Conservation (phyloP, 1,140 invertebrate species). For the Tyrophagus putrescentiae region DNA sequence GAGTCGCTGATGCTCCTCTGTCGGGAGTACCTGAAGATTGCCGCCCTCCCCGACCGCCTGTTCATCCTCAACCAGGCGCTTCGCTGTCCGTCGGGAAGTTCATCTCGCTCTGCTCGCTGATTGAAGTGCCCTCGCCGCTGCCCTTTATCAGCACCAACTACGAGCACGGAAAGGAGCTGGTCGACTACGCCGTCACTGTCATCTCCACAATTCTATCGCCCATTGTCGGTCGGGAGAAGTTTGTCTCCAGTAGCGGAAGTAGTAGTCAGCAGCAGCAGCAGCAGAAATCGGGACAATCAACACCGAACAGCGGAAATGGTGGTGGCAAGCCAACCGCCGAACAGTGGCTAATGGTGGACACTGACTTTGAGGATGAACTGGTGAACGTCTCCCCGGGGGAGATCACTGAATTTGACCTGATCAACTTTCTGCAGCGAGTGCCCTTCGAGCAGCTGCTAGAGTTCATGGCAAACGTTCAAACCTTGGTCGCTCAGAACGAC, state of each 20-base stretch:
- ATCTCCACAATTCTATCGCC: slow-evolving; percentile 21
- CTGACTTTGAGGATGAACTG: slow-evolving; percentile 18
- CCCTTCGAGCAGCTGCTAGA: slow-evolving; percentile 21
- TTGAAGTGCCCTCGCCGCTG: slow-evolving; percentile 20
- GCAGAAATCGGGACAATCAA: slow-evolving; percentile 5
- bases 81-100: slow-evolving; percentile 20
- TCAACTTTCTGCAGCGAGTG: slow-evolving; percentile 20
- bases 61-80: slow-evolving; percentile 23
- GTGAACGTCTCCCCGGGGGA: neutral
- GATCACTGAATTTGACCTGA: slow-evolving; percentile 24
- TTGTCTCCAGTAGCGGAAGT: no score
- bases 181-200: slow-evolving; percentile 21
- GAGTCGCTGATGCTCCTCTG: neutral
- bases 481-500: neutral
- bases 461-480: slow-evolving; percentile 14
- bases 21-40: neutral
- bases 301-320: neutral
- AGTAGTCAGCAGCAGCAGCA: no score
- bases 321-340: neutral
- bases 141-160: neutral
- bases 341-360: neutral
- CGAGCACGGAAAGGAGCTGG: neutral
- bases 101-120: neutral
- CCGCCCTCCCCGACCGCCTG: slow-evolving; percentile 11
- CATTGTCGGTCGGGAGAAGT: slow-evolving; percentile 13